Evolutionary conservation across 1,140 invertebrate species (phyloP).

Genomic region (Hermetia illucens): DNA sequence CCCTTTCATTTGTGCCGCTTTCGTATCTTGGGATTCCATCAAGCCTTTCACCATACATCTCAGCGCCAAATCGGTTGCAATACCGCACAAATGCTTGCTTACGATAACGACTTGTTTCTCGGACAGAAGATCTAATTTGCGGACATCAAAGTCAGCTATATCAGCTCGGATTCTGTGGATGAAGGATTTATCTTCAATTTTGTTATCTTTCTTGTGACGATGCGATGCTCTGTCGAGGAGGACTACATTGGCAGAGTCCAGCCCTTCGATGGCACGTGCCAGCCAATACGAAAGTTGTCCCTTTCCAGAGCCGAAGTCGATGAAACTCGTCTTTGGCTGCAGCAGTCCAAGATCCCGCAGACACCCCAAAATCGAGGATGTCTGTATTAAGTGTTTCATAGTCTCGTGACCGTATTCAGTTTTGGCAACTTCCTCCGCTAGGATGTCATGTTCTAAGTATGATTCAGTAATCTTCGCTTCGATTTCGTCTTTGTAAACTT

Average conservation of each 20-base stretch:
- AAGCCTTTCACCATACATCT: constrained; percentile 40
- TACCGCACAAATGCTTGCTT: constrained; percentile 78
- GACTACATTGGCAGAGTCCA: constrained; percentile 40
- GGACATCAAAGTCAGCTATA: constrained; percentile 54
- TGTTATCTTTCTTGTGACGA: constrained; percentile 69
- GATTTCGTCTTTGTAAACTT: constrained; percentile 28
- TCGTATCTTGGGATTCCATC: constrained; percentile 14
- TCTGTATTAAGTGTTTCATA: constrained; percentile 55
- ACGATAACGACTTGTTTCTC: constrained; percentile 46
- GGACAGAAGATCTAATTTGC: constrained; percentile 37
- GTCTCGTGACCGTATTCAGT: constrained; percentile 44
- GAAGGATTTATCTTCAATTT: constrained; percentile 35
- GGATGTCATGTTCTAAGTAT: constrained; percentile 33
- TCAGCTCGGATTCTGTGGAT: constrained; percentile 51
- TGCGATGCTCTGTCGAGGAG: constrained; percentile 62
- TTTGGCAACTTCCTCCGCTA: constrained; percentile 43
- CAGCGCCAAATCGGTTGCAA: constrained; percentile 61
- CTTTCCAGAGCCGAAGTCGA: constrained; percentile 82
- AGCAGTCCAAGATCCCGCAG: constrained; percentile 41
- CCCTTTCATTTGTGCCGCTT: constrained; percentile 35
- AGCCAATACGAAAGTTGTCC: constrained; percentile 62
- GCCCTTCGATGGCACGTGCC: constrained; percentile 38
- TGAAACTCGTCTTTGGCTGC: constrained; percentile 45
- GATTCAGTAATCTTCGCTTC: constrained; percentile 30
- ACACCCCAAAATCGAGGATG: constrained; percentile 48